phyloP scores from a whole-genome alignment of 2,113 vertebrate species.

The Cinclus cinclus region DNA sequence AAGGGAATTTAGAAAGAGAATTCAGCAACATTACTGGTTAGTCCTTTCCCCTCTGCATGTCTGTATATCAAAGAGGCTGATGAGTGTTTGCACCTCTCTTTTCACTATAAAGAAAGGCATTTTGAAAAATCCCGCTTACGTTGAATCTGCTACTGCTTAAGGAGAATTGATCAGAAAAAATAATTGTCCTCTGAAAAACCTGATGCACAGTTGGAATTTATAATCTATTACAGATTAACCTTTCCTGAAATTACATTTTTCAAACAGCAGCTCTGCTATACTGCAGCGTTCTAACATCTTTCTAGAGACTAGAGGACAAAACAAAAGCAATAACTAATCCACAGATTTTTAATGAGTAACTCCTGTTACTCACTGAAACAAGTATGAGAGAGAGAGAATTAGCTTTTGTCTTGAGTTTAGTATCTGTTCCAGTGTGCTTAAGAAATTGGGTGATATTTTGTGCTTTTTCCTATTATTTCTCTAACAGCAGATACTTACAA shows the following conservation, averaged over 20 bases:
- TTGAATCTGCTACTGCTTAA: background rate
- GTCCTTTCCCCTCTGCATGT: background rate
- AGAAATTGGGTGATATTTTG: background rate
- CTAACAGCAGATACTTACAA: background rate
- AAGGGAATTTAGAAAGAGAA: background rate
- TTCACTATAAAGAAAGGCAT: background rate
- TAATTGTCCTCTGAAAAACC: background rate
- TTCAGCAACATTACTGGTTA: background rate
- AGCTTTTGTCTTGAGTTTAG: background rate
- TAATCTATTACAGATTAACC: background rate
- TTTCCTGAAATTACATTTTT: background rate
- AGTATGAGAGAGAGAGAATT: background rate
- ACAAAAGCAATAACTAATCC: background rate
- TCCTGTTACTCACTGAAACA: fast-evolving
- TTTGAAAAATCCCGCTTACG: background rate
- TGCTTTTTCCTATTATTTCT: background rate
- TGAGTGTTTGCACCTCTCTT: background rate
- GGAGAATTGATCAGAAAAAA: background rate
- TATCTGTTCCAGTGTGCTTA: background rate
- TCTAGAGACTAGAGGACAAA: background rate
- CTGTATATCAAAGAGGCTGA: background rate
- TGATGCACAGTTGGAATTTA: background rate
- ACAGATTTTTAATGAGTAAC: background rate
- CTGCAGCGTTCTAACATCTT: background rate
- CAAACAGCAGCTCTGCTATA: background rate